phyloP scores from a whole-genome alignment of 2,888 invertebrate species.

The Macrophya annulata region DNA sequence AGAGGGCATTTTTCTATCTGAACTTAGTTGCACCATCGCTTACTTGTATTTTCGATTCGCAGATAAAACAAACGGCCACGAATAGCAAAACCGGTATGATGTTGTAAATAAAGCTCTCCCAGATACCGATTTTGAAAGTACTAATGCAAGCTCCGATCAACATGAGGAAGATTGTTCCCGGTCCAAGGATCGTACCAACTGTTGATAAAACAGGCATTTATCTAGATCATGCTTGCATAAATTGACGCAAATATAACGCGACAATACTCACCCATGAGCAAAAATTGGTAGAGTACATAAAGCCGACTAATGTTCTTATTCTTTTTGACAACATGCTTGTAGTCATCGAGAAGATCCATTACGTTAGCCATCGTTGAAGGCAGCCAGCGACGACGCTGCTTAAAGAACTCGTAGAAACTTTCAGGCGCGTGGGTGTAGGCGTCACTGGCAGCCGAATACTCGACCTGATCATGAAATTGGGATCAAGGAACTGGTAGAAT shows the following conservation, averaged over 20 bases:
- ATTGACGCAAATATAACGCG: not conserved
- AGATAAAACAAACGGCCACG: not conserved
- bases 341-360: not conserved
- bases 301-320: not conserved
- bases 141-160: not conserved
- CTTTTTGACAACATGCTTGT: not conserved
- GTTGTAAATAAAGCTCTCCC: not conserved
- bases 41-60: not conserved
- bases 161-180: not conserved
- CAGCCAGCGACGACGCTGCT: constrained; percentile 89
- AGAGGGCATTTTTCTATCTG: not conserved
- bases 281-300: not conserved
- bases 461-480: not conserved
- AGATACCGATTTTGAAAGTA: not conserved
- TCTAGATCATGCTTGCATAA: not conserved
- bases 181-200: constrained; percentile 72
- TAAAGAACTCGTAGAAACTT: not conserved
- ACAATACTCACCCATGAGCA: not conserved
- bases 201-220: not conserved
- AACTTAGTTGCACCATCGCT: not conserved
- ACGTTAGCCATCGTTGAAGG: constrained; percentile 91
- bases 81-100: not conserved
- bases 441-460: constrained; percentile 4
- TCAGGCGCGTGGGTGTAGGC: constrained; percentile 7
- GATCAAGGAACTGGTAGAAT: not conserved